A percentile compares a stretch with the other conserved stretches of the same genome.
phyloP scores from a whole-genome alignment of 2,113 vertebrate species.

The Petrocephalus zakoni region DNA sequence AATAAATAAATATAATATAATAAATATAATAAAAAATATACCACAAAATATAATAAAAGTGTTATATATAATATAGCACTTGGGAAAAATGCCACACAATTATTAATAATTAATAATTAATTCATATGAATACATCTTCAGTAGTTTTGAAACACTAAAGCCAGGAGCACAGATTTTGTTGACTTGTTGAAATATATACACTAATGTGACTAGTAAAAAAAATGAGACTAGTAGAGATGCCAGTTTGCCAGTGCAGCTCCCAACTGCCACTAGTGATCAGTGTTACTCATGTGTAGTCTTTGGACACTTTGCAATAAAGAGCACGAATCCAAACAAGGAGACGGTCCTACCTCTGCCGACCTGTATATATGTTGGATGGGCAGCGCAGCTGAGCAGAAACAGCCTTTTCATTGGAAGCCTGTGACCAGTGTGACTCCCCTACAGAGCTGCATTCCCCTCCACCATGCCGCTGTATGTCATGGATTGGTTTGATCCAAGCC shows the following conservation, averaged over 20 bases:
- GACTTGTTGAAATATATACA: neutral
- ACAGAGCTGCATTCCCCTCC: neutral
- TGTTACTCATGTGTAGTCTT: neutral
- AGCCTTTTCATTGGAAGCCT: neutral
- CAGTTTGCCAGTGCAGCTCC: too few relatives aligned
- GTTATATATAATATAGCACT: too few relatives aligned
- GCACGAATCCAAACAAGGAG: neutral
- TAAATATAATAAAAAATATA: too few relatives aligned
- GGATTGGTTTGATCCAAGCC: neutral
- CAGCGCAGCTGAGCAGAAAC: neutral
- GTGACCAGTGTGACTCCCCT: neutral
- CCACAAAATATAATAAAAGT: too few relatives aligned
- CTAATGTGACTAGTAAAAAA: neutral
- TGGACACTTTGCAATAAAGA: neutral
- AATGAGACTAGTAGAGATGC: neutral
- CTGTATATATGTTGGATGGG: neutral
- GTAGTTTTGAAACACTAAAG: neutral
- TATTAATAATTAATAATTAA: neutral
- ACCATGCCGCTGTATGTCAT: neutral
- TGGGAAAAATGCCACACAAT: too few relatives aligned
- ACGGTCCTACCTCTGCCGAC: neutral
- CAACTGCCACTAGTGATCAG: neutral
- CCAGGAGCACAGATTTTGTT: neutral
- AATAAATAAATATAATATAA: too few relatives aligned
- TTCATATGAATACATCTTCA: neutral